phyloP scores from a whole-genome alignment of 2,888 invertebrate species.

The Drosophila buzzatii region DNA sequence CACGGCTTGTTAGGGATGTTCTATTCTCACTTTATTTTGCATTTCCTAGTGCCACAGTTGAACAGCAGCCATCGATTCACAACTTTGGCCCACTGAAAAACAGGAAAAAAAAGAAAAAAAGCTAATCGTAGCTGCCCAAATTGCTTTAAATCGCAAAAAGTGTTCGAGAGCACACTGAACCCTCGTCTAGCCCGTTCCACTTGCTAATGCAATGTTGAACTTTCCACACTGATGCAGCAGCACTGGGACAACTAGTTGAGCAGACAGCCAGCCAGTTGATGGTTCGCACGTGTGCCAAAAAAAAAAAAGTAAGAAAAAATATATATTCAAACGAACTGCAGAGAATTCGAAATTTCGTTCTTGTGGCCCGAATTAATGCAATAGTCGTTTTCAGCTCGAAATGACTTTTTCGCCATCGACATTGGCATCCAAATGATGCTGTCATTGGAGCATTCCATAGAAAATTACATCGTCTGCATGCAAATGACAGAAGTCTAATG shows the following conservation, averaged over 20 bases:
- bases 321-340: slow-evolving; percentile 25
- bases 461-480: slow-evolving; percentile 54
- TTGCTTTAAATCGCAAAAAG: slow-evolving; percentile 51
- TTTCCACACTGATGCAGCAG: slow-evolving; percentile 66
- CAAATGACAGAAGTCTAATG: slow-evolving; percentile 50
- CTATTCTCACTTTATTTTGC: background rate
- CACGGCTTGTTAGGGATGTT: slow-evolving; percentile 8
- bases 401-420: slow-evolving; percentile 60
- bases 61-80: slow-evolving; percentile 15
- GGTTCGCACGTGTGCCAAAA: slow-evolving; percentile 39
- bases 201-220: slow-evolving; percentile 61
- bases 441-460: slow-evolving; percentile 45
- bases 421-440: slow-evolving; percentile 47
- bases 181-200: slow-evolving; percentile 6
- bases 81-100: slow-evolving; percentile 18
- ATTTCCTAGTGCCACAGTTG: slow-evolving; percentile 16
- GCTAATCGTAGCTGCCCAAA: slow-evolving; percentile 48
- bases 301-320: slow-evolving; percentile 3
- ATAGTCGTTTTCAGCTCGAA: slow-evolving; percentile 54
- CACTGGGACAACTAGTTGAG: slow-evolving; percentile 1
- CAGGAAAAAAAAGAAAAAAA: slow-evolving; percentile 27
- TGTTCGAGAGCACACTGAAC: background rate
- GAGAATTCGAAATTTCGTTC: slow-evolving; percentile 36
- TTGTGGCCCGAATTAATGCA: slow-evolving; percentile 66
- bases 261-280: slow-evolving; percentile 19